phyloP scores from a whole-genome alignment of 1,140 invertebrate species.

The Ooceraea biroi region DNA sequence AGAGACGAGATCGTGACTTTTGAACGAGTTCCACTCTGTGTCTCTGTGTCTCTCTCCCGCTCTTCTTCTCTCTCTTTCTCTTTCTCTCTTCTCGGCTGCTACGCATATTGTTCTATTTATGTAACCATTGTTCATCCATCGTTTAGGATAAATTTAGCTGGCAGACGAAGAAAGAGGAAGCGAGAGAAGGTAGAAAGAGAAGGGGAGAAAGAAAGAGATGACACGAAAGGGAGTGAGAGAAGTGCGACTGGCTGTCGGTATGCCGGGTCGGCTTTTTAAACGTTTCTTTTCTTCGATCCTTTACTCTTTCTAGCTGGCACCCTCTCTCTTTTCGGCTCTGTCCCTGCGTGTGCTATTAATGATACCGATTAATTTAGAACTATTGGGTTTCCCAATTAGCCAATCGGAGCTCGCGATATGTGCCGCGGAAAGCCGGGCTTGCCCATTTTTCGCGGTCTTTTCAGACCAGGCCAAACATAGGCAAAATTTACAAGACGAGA shows the following conservation, averaged over 20 bases:
- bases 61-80: conserved; percentile 64
- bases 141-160: conserved; percentile 85
- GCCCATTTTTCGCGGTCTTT: conserved; percentile 64
- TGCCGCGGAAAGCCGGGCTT: conserved; percentile 58
- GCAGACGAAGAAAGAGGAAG: conserved; percentile 69
- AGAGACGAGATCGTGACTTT: conserved; percentile 72
- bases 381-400: conserved; percentile 86
- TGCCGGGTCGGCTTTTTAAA: conserved; percentile 77
- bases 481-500: conserved; percentile 59
- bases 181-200: conserved; percentile 49
- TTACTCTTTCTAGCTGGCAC: conserved; percentile 72
- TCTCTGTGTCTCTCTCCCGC: conserved; percentile 46
- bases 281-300: conserved; percentile 74
- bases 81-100: conserved; percentile 70
- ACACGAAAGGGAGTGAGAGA: conserved; percentile 32
- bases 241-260: conserved; percentile 67
- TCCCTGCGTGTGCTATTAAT: conserved; percentile 83
- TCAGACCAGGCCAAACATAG: conserved; percentile 68
- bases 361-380: conserved; percentile 87
- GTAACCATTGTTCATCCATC: conserved; percentile 86
- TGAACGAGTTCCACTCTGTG: conserved; percentile 80
- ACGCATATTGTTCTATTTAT: conserved; percentile 86
- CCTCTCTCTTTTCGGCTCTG: conserved; percentile 63
- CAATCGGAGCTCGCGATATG: conserved; percentile 75
- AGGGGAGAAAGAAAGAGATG: conserved; percentile 10